Base-by-base conservation (phyloP, 2,113 vertebrate species). In the Sinocyclocheilus anophthalmus region DNA sequence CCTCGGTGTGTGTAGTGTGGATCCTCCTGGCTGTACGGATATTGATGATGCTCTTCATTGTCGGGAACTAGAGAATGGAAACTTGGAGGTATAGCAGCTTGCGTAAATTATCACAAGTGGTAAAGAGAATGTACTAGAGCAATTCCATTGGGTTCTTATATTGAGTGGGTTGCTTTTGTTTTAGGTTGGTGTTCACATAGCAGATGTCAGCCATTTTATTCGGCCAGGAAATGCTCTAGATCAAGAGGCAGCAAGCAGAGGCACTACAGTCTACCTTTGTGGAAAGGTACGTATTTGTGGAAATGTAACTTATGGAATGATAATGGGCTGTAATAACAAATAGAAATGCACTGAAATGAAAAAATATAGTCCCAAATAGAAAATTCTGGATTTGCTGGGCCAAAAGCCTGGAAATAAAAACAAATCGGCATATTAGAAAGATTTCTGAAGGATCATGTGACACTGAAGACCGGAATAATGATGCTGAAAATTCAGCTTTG, bases 161-260 rank as follows among this genome's bases (percentile, higher is more conserved):
- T 37, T 78, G 12, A 78, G 30, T 78, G 24, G 3, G 42, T 3
- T 63, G 18, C 53, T 39, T 57, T 55, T 81, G 30, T 70, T 86
- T 63, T 75, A 99, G 98, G 96, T 99, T 9, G 98, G 98, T 20
- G 98, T 99, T 55, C 98, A 99, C 88, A 99, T 99, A 85, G 98
- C 98, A 82, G 98, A 99, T 45, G 98, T 99, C 87, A 99, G 97
- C 87, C 97, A 99, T 92, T 99, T 99, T 89, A 99, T 99, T 92
- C 95, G 97, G 70, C 97, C 97, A 69, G 96, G 97, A 91, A 99
- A 97, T 89, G 96, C 97, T 61, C 88, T 99, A 90, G 98, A 99
- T 93, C 95, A 96, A 89, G 98, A 99, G 87, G 97, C 98, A 0
- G 96, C 97, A 18, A 97, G 92, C 91, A 95, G 98, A 86, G 98